phyloP scores from a whole-genome alignment of 1,140 invertebrate genomes.

The Meteorus sp. region DNA sequence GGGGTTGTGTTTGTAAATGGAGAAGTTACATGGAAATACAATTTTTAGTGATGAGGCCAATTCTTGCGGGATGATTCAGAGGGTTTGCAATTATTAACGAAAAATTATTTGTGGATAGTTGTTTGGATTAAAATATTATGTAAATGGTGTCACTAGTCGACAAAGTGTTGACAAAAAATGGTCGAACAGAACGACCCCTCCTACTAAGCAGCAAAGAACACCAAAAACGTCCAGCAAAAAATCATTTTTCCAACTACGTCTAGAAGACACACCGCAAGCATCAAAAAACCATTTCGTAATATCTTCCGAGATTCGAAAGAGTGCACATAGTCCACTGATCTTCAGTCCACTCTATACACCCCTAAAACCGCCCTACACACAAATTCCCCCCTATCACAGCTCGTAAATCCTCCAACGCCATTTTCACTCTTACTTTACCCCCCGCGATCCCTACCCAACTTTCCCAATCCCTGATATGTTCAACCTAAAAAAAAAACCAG shows the following conservation, averaged over 20 bases:
- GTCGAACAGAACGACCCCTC: too few relatives aligned
- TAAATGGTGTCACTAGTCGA: background rate
- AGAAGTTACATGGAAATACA: background rate
- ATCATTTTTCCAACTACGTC: background rate
- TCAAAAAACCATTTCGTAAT: constrained; percentile 27
- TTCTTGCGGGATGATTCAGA: too few relatives aligned
- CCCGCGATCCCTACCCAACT: constrained; percentile 4
- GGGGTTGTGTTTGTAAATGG: background rate
- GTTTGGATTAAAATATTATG: background rate
- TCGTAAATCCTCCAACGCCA: constrained; percentile 32
- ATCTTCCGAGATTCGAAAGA: constrained; percentile 34
- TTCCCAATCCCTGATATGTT: too few relatives aligned
- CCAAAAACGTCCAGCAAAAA: background rate
- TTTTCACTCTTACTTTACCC: constrained; percentile 27
- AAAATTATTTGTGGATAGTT: background rate
- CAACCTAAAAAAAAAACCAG: too few relatives aligned
- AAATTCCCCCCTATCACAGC: constrained; percentile 30
- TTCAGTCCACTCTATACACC: too few relatives aligned
- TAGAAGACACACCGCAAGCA: background rate
- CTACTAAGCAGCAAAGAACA: too few relatives aligned
- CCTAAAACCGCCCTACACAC: too few relatives aligned
- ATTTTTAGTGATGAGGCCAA: too few relatives aligned
- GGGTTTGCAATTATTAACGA: too few relatives aligned
- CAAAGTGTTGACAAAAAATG: background rate
- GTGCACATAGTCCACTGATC: constrained; percentile 31